Evolutionary conservation across 2,113 vertebrate genomes (phyloP).

Genomic region (Martes martes): DNA sequence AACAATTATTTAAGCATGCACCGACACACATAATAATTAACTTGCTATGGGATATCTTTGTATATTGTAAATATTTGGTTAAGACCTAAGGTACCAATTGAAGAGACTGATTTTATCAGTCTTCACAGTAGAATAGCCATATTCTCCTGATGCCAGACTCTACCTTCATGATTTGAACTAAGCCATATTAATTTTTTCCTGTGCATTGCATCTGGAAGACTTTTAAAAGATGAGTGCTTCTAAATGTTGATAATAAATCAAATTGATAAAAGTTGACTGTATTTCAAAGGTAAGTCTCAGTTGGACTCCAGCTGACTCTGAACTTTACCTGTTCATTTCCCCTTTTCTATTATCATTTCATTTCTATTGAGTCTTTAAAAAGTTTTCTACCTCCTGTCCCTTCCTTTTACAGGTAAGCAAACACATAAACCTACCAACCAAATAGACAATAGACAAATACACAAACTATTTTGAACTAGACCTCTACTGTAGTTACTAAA

Average conservation of each 20-base stretch:
- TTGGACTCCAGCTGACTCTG: background rate
- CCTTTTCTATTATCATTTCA: background rate
- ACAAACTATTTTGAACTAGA: background rate
- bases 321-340: background rate
- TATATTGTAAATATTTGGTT: background rate
- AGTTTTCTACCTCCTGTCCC: background rate
- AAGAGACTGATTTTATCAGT: background rate
- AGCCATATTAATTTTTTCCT: background rate
- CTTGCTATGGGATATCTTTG: background rate
- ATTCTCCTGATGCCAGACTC: background rate
- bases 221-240: background rate
- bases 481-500: background rate
- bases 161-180: background rate
- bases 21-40: background rate
- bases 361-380: background rate
- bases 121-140: background rate
- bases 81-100: background rate
- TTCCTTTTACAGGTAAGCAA: background rate
- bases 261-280: background rate
- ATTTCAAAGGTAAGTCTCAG: background rate
- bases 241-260: background rate
- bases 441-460: background rate
- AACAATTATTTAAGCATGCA: background rate
- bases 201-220: background rate
- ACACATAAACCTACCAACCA: background rate